Conservation (phyloP, 2,888 invertebrate species). For the Pharmacophagus antenor region DNA sequence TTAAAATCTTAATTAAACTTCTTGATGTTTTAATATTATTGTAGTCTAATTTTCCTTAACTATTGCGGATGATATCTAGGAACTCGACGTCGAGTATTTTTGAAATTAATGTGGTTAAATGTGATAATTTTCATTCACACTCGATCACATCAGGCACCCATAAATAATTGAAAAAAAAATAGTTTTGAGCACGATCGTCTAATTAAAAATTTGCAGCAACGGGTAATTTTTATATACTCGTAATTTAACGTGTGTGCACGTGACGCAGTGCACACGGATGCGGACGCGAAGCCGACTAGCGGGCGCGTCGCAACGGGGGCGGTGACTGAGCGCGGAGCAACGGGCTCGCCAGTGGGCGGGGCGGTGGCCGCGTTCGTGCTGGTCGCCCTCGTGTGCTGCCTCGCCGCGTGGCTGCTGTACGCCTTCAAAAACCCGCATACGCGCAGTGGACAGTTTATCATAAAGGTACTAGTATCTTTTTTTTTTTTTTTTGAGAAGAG, state of each 20-base stretch:
- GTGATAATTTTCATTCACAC: too few species aligned
- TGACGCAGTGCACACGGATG: constrained; percentile 32
- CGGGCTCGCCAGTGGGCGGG: constrained; percentile 53
- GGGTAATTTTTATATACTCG: neutral
- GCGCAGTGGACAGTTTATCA: constrained; percentile 96
- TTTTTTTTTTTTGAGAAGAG: too few species aligned
- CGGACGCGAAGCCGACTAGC: constrained; percentile 26
- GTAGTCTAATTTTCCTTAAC: too few species aligned
- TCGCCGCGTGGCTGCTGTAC: constrained; percentile 92
- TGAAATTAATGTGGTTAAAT: too few species aligned
- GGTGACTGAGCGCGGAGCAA: constrained; percentile 29
- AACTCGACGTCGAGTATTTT: too few species aligned
- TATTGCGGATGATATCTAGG: too few species aligned
- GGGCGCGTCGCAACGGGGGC: constrained; percentile 19
- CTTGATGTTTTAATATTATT: too few species aligned
- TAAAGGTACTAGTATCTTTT: constrained; percentile 95
- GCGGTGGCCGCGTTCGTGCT: constrained; percentile 86
- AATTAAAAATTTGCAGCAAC: too few species aligned
- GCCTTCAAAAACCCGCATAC: constrained; percentile 98
- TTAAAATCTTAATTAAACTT: too few species aligned
- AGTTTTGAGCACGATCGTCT: too few species aligned
- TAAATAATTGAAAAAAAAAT: too few species aligned
- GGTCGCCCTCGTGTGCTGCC: constrained; percentile 83
- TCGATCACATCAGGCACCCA: too few species aligned
- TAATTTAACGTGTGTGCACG: neutral